These are phyloP conservation scores for Carassius auratus DNA, from an alignment of 2,113 vertebrate genomes.

Conservation along the genomic window DNA sequence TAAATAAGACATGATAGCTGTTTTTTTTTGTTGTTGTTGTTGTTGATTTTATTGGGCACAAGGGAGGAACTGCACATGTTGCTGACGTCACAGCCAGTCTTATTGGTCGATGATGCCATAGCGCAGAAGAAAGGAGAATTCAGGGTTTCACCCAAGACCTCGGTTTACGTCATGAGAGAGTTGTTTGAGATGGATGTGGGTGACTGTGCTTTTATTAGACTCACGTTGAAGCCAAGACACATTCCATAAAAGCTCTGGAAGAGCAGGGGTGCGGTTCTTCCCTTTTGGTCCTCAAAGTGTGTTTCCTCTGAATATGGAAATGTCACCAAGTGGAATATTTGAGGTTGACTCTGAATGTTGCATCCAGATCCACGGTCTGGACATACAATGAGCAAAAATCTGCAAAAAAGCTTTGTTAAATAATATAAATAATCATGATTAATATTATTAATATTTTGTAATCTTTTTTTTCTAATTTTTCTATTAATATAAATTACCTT, in stretches of 20 bases:
- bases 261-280: constrained; percentile 36
- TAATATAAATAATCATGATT: not conserved
- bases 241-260: constrained; percentile 39
- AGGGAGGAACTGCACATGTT: not conserved
- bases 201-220: constrained; percentile 48
- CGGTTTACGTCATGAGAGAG: constrained; percentile 33
- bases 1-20: too few species aligned
- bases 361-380: not conserved
- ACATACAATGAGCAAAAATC: not conserved
- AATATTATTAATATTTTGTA: not conserved
- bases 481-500: not conserved
- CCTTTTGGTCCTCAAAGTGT: not conserved
- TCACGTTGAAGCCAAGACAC: constrained; percentile 11
- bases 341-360: not conserved
- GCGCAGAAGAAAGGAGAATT: constrained; percentile 10
- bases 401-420: not conserved
- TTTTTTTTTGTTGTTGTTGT: too few species aligned
- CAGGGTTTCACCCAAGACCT: constrained; percentile 14
- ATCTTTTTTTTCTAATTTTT: not conserved
- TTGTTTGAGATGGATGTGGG: constrained; percentile 16
- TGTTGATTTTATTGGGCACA: not conserved
- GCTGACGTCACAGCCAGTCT: not conserved
- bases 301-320: constrained; percentile 11
- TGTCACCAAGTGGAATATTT: constrained; percentile 43
- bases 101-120: constrained; percentile 11